Conservation (phyloP, 2,888 invertebrate genomes). For the Desoria tigrina region DNA sequence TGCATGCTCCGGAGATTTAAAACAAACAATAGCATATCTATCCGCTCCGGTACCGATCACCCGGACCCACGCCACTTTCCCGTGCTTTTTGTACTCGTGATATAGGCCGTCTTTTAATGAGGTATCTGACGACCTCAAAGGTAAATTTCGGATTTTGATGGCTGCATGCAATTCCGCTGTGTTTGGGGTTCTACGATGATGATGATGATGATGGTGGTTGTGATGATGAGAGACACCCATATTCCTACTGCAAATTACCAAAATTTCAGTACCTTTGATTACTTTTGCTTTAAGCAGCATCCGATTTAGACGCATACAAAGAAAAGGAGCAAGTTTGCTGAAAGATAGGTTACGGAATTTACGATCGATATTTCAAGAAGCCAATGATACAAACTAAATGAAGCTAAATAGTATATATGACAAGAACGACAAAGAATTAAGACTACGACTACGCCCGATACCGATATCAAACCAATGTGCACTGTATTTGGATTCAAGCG, state of each 20-base stretch:
- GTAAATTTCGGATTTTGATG: conserved; percentile 78
- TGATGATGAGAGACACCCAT: conserved; percentile 39
- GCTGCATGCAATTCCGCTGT: conserved; percentile 48
- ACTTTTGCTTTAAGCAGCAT: too few relatives aligned
- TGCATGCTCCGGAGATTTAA: conserved; percentile 96
- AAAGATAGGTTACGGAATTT: too few relatives aligned
- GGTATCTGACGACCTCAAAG: conserved; percentile 71
- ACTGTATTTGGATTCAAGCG: too few relatives aligned
- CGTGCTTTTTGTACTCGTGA: conserved; percentile 98
- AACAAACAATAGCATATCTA: conserved; percentile 90
- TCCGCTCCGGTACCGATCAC: conserved; percentile 89
- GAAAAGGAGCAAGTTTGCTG: too few relatives aligned
- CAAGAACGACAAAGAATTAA: too few relatives aligned
- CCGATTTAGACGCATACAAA: too few relatives aligned
- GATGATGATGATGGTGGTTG: conserved; percentile 47
- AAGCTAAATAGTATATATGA: too few relatives aligned
- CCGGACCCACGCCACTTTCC: conserved; percentile 93
- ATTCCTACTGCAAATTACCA: conserved; percentile 37
- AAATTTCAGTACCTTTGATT: too few relatives aligned
- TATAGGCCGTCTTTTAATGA: conserved; percentile 90
- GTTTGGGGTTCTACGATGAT: conserved; percentile 44
- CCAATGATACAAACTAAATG: too few relatives aligned
- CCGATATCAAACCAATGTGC: too few relatives aligned
- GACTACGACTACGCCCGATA: too few relatives aligned
- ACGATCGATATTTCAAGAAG: too few relatives aligned